Conservation (phyloP, 2,888 invertebrate species). For the Chrysolina americana region DNA sequence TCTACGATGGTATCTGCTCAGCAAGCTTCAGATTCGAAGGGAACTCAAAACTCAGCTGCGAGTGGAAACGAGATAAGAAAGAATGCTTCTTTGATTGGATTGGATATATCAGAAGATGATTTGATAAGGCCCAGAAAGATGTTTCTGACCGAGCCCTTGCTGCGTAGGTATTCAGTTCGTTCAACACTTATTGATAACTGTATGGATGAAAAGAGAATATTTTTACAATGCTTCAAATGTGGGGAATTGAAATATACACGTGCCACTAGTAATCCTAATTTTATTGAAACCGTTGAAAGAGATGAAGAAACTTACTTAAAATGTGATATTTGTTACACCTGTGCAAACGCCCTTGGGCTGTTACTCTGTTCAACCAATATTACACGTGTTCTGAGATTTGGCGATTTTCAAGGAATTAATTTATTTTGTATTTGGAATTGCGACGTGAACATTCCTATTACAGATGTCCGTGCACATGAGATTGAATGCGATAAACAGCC, state of each 20-base stretch:
- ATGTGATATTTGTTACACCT: background rate
- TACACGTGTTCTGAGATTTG: too few species aligned
- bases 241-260: background rate
- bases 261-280: background rate
- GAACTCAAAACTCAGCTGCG: background rate
- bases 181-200: background rate
- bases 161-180: background rate
- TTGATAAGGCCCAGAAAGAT: background rate
- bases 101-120: background rate
- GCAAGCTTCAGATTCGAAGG: background rate
- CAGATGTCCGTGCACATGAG: background rate
- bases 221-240: background rate
- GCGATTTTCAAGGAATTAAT: background rate
- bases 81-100: background rate
- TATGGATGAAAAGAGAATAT: background rate
- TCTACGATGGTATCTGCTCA: background rate
- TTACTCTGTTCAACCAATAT: too few species aligned
- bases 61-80: background rate
- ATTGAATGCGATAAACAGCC: background rate
- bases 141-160: background rate
- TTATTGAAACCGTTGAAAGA: background rate
- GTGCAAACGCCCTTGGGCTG: too few species aligned
- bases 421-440: background rate
- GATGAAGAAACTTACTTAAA: background rate
- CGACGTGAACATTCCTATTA: background rate